Percentiles rank a stretch among this genome's conserved stretches.
Evolutionary conservation across 2,888 invertebrate species (phyloP).

Genomic region (Byasa hedistus): DNA sequence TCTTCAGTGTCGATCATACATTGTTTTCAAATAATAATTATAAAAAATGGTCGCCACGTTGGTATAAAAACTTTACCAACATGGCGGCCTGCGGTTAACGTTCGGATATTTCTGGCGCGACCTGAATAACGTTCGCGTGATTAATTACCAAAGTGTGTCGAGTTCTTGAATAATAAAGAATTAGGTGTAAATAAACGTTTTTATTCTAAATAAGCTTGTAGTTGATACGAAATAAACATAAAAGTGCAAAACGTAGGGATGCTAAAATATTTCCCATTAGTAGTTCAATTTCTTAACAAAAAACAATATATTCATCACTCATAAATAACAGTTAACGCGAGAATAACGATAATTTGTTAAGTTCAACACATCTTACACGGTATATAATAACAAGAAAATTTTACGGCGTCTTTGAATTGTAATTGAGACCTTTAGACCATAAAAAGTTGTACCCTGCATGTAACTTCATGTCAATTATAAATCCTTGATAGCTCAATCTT

Average conservation of each 20-base stretch:
- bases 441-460: neutral
- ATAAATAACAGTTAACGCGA: too few relatives aligned
- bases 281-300: neutral
- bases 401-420: neutral
- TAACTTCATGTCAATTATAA: neutral
- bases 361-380: neutral
- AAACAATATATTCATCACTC: neutral
- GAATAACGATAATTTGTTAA: too few relatives aligned
- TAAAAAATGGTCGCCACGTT: neutral
- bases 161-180: constrained; percentile 14
- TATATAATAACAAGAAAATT: neutral
- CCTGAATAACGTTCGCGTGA: constrained; percentile 24
- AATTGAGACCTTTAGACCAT: neutral
- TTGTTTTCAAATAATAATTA: too few relatives aligned
- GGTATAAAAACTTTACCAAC: constrained; percentile 5
- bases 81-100: constrained; percentile 3
- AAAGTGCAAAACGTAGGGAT: constrained; percentile 11
- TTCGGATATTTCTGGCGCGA: constrained; percentile 28
- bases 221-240: constrained; percentile 4
- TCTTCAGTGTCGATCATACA: too few relatives aligned
- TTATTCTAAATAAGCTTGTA: constrained; percentile 26
- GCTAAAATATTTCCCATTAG: constrained; percentile 3
- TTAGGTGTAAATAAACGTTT: neutral
- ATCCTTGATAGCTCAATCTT: neutral
- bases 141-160: constrained; percentile 15